These are phyloP conservation scores for Sylvia atricapilla DNA, from an alignment of 2,113 vertebrate species.

Conservation along the genomic window DNA sequence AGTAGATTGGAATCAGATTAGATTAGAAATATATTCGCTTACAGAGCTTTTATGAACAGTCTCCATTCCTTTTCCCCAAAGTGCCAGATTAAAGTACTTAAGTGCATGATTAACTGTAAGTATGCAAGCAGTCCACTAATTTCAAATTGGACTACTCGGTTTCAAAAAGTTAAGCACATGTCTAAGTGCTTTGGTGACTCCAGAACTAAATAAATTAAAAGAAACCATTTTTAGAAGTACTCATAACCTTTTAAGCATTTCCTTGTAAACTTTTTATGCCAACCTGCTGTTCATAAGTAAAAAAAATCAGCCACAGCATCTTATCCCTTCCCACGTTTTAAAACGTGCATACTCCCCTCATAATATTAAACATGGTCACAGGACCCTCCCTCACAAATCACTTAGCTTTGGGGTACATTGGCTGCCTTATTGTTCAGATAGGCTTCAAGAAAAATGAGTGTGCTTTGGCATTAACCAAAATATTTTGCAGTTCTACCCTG, in stretches of 20 bases:
- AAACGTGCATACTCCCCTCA: background rate
- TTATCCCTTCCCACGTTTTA: background rate
- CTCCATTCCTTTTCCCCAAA: slow-evolving; percentile 47
- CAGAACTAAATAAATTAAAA: slow-evolving; percentile 51
- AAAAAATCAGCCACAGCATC: background rate
- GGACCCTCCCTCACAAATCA: background rate
- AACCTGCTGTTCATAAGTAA: background rate
- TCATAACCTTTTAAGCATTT: background rate
- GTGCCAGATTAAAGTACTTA: slow-evolving; percentile 56
- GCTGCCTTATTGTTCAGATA: background rate
- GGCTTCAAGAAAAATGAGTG: slow-evolving; percentile 25
- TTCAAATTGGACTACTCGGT: slow-evolving; percentile 10
- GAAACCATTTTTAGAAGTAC: slow-evolving; percentile 10
- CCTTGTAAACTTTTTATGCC: background rate
- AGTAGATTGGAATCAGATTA: slow-evolving; percentile 53
- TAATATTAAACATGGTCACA: background rate
- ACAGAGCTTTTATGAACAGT: slow-evolving; percentile 42
- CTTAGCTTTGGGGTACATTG: background rate
- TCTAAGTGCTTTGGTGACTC: slow-evolving; percentile 50
- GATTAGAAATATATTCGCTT: slow-evolving; percentile 42
- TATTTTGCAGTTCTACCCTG: slow-evolving; percentile 9
- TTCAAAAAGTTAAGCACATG: slow-evolving; percentile 53
- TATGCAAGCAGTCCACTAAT: slow-evolving; percentile 49
- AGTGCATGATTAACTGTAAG: slow-evolving; percentile 52
- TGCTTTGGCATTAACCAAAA: slow-evolving; percentile 2